Conservation (phyloP, 2,797 vertebrate species). For the Urosaurus nigricauda region DNA sequence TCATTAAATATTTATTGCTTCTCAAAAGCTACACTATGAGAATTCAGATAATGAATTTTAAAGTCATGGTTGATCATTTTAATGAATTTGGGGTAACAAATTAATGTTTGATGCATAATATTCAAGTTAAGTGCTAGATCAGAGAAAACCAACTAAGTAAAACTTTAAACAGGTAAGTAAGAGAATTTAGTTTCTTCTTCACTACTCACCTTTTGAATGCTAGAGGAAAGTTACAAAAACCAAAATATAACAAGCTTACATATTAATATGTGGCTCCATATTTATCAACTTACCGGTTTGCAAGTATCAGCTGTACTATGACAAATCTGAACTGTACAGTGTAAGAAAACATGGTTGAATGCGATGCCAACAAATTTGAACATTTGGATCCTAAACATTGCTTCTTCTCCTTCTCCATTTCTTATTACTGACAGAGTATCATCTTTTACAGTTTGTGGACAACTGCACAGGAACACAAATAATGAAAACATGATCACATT, state of each 20-base stretch:
- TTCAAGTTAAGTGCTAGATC: no score
- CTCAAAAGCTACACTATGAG: no score
- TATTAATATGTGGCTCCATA: neutral
- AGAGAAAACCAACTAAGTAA: no score
- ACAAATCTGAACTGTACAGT: constrained; percentile 84
- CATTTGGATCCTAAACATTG: constrained; percentile 84
- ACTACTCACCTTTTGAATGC: no score
- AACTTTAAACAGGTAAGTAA: no score
- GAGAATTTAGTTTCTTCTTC: no score
- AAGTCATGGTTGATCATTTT: no score
- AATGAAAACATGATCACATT: constrained; percentile 31
- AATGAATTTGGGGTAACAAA: no score
- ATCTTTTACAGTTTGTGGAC: constrained; percentile 76
- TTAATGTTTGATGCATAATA: no score
- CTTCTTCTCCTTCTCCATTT: constrained; percentile 81
- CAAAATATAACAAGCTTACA: neutral
- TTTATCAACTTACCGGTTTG: constrained; percentile 75
- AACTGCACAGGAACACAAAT: constrained; percentile 70
- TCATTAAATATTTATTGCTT: no score
- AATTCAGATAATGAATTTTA: no score
- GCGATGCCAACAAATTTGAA: constrained; percentile 84
- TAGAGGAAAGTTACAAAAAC: neutral
- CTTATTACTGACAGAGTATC: constrained; percentile 78
- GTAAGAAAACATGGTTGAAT: constrained; percentile 81
- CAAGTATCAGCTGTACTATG: constrained; percentile 74